These are phyloP conservation scores for Theocolax elegans DNA, from an alignment of 1,140 invertebrate species.

Conservation along the genomic window DNA sequence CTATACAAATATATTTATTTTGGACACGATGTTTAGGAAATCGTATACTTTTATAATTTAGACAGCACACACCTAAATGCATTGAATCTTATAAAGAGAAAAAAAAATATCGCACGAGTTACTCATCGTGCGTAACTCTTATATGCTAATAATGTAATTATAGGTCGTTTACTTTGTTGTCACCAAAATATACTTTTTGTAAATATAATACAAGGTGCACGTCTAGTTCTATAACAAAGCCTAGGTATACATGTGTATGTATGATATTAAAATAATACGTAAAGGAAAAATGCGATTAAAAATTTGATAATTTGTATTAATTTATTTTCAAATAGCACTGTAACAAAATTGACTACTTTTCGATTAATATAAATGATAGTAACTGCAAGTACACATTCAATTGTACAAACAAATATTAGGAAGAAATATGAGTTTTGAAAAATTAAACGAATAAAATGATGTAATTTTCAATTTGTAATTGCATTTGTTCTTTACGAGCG, in stretches of 20 bases:
- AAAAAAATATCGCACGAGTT: not conserved
- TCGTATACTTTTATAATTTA: no score
- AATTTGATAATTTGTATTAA: not conserved
- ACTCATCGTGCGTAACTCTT: not conserved
- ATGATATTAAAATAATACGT: not conserved
- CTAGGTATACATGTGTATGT: constrained; percentile 16
- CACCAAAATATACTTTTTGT: constrained; percentile 54
- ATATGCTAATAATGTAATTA: constrained; percentile 11
- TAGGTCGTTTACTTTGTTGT: constrained; percentile 44
- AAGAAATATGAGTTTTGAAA: no score
- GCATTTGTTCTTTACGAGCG: not conserved
- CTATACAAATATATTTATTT: no score
- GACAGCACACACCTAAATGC: not conserved
- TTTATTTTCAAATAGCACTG: no score
- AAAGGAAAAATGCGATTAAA: not conserved
- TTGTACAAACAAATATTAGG: no score
- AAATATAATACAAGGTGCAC: constrained; percentile 53
- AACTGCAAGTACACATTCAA: no score
- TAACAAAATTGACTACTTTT: no score
- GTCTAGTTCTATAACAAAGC: constrained; percentile 21
- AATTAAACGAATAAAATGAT: not conserved
- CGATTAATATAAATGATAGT: no score
- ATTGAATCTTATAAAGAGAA: not conserved
- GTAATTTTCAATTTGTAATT: not conserved
- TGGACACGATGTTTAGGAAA: no score